phyloP scores from a whole-genome alignment of 2,113 vertebrate species.

The Phalacrocorax aristotelis region DNA sequence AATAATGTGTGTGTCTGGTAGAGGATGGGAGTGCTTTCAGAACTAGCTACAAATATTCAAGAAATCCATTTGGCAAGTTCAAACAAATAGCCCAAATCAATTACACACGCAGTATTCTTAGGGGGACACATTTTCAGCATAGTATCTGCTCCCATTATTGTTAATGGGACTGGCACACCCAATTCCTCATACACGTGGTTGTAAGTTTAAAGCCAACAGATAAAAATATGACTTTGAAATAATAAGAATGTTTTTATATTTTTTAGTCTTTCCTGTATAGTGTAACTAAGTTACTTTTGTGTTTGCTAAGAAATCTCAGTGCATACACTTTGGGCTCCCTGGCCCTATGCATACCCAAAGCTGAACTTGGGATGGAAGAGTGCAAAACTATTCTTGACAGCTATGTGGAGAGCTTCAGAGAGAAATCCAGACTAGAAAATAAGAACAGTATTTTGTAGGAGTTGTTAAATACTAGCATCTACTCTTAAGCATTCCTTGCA shows the following conservation, averaged over 20 bases:
- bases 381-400: background rate
- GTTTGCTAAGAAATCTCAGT: background rate
- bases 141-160: conserved; percentile 42
- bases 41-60: conserved; percentile 74
- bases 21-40: conserved; percentile 71
- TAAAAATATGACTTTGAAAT: conserved; percentile 2
- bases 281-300: background rate
- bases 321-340: background rate
- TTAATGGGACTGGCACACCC: conserved; percentile 37
- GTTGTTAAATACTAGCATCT: background rate
- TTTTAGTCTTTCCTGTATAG: background rate
- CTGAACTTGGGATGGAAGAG: background rate
- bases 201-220: conserved; percentile 44
- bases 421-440: background rate
- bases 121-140: conserved; percentile 61
- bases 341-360: background rate
- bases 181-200: conserved; percentile 22
- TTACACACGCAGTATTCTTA: conserved; percentile 52
- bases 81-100: conserved; percentile 73
- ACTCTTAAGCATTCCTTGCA: background rate
- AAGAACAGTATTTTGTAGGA: background rate
- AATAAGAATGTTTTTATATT: conserved; percentile 16
- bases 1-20: conserved; percentile 75
- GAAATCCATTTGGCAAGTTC: conserved; percentile 76
- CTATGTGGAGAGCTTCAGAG: background rate